phyloP scores from a whole-genome alignment of 1,140 invertebrate species.

The Drosophila nannoptera region DNA sequence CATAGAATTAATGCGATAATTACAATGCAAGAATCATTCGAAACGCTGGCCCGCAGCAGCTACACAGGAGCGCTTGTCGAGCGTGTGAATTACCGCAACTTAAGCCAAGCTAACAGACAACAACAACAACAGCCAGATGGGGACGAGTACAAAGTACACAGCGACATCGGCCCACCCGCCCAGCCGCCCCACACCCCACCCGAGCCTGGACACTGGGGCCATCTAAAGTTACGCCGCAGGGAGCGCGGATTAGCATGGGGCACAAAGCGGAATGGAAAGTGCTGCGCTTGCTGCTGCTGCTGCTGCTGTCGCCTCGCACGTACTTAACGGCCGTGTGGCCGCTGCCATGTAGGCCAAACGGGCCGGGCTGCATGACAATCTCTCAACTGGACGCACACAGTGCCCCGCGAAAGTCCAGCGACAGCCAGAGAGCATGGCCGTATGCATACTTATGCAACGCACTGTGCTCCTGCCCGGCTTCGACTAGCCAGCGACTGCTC shows the following conservation, averaged over 20 bases:
- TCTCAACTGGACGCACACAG: conserved; percentile 7
- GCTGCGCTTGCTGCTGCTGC: conserved; percentile 4
- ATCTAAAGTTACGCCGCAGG: conserved; percentile 36
- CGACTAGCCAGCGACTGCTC: background rate
- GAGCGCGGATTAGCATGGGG: conserved; percentile 31
- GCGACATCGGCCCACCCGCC: background rate
- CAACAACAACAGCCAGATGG: background rate
- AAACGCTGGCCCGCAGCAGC: conserved; percentile 19
- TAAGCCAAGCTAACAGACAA: conserved; percentile 23
- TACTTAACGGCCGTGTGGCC: conserved; percentile 19
- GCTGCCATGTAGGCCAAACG: conserved; percentile 2
- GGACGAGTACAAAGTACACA: background rate
- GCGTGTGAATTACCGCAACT: conserved; percentile 44
- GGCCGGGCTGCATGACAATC: conserved; percentile 10
- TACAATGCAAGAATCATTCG: conserved; percentile 67
- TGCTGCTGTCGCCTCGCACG: conserved; percentile 17
- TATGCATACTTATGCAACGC: background rate
- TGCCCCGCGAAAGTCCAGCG: background rate
- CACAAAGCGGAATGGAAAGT: conserved; percentile 28
- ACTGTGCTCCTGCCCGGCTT: conserved; percentile 6
- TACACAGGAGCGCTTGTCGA: background rate
- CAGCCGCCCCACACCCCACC: too few relatives aligned
- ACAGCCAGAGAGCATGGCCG: background rate
- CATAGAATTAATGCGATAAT: conserved; percentile 71
- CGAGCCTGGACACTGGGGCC: conserved; percentile 13